Evolutionary conservation across 2,888 invertebrate genomes (phyloP), one percentile per base, ranked within the genome.

Genomic region (Stenurella melanura): DNA sequence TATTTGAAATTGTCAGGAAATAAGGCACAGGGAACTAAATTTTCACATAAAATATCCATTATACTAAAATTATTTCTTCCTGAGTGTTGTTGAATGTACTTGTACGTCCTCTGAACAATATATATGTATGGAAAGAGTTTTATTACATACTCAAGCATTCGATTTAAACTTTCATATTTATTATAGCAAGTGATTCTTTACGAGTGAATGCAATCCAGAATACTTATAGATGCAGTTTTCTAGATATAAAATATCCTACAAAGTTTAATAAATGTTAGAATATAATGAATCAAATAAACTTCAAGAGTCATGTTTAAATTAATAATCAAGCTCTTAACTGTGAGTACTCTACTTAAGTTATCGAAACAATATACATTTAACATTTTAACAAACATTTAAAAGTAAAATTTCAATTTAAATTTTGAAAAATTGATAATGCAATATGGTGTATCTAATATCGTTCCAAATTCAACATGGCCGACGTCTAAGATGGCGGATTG

Each of bases 131-230:
- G 57, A 67, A 67, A 58, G 58, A 58, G 34, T 56, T 69, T 69
- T 69, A 69, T 69, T 69, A 34, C 69, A 57, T 19, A 17, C 34
- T 58, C 69, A 26, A 34, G 17, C 69, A 34, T 38, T 26, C 69
- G 56, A 69, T 69, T 69, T 69, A 69, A 58, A 69, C 57, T 57
- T 69, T 58, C 69, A 34, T 69, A 58, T 57, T 54, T 69, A 58
- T 69, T 69, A 26, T 56, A 57, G 30, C 30, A 19, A 18, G 30
- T 58, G 64, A 57, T 58, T 30, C 69, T 69, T 58, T 18, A 56
- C 5, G 57, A 57, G 19, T 38, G 69, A 50, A 56, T 68, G 56
- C 26, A 30, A 54, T 21, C 18, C 15, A n/a, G n/a, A 5, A 34
- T 63, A 17, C 34, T 30, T 7, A 15, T 26, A n/a, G 3, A n/a